phyloP scores from a whole-genome alignment of 2,113 vertebrate species.

The Salminus brasiliensis region DNA sequence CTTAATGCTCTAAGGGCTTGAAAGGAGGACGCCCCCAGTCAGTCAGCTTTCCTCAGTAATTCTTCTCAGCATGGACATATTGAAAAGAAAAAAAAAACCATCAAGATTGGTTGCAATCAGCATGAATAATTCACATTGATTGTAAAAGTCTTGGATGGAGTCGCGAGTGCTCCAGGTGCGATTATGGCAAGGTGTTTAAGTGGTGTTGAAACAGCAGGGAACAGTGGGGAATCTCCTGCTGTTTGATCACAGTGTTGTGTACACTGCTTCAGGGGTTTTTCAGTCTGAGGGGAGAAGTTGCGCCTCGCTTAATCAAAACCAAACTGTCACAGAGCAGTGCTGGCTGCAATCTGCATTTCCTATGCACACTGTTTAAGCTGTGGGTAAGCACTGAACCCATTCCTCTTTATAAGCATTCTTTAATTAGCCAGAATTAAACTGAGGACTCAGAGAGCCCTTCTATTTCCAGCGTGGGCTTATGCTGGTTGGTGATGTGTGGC shows the following conservation, averaged over 20 bases:
- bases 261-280: conserved; percentile 30
- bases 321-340: conserved; percentile 1
- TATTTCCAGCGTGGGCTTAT: not conserved
- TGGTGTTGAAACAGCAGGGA: conserved; percentile 42
- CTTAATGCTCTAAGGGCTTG: too few relatives aligned
- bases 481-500: conserved; percentile 1
- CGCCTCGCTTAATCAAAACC: conserved; percentile 38
- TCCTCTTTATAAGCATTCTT: conserved; percentile 22
- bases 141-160: conserved; percentile 35
- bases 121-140: conserved; percentile 44
- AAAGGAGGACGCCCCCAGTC: not conserved
- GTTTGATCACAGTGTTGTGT: conserved; percentile 44
- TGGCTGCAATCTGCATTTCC: conserved; percentile 5
- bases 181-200: conserved; percentile 31
- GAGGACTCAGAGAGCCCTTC: not conserved
- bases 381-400: conserved; percentile 22
- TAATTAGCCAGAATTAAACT: conserved; percentile 19
- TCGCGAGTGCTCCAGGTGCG: conserved; percentile 26
- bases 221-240: conserved; percentile 16
- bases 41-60: not conserved
- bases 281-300: conserved; percentile 12
- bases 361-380: not conserved
- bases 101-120: conserved; percentile 2
- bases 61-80: not conserved
- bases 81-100: not conserved